A percentile compares a stretch with the other conserved stretches of the same genome.
These are phyloP conservation scores for Hartigia nigra DNA, from an alignment of 2,888 invertebrate species.

Conservation along the genomic window DNA sequence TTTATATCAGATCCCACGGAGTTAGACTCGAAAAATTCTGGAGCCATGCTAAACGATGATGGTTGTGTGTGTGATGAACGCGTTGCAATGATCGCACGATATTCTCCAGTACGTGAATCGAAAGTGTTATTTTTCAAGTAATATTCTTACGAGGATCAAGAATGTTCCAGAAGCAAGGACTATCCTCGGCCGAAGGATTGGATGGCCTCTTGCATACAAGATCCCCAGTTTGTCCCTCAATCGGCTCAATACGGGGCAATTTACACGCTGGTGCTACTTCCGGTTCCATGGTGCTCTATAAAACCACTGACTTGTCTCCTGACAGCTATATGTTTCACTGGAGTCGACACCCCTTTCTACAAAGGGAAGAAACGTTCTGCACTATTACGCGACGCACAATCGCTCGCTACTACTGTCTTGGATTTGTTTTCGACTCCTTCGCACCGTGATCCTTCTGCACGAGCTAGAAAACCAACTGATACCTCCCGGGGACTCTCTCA, in stretches of 20 bases:
- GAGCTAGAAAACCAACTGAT: neutral
- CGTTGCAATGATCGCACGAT: neutral
- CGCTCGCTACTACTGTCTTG: neutral
- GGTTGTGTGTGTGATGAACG: neutral
- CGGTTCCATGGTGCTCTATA: conserved; percentile 35
- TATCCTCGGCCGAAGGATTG: conserved; percentile 47
- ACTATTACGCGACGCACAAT: neutral
- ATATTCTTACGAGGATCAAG: conserved; percentile 68
- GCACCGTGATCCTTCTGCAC: neutral
- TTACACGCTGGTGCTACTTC: conserved; percentile 27
- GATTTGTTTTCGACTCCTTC: neutral
- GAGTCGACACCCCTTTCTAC: conserved; percentile 11
- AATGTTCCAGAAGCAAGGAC: conserved; percentile 68
- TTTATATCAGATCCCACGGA: neutral
- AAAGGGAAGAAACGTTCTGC: neutral
- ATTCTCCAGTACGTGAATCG: neutral
- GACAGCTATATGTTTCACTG: neutral
- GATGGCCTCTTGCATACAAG: conserved; percentile 35
- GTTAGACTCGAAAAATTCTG: neutral
- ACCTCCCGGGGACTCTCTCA: neutral
- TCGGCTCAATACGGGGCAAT: conserved; percentile 29
- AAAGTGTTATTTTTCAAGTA: conserved; percentile 13
- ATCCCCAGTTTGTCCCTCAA: neutral
- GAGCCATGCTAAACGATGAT: neutral
- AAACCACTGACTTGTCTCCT: neutral